Percentiles rank a stretch among this genome's conserved stretches.
Evolutionary conservation across 2,888 invertebrate species (phyloP).

Genomic region (Leucoptera coffeella): DNA sequence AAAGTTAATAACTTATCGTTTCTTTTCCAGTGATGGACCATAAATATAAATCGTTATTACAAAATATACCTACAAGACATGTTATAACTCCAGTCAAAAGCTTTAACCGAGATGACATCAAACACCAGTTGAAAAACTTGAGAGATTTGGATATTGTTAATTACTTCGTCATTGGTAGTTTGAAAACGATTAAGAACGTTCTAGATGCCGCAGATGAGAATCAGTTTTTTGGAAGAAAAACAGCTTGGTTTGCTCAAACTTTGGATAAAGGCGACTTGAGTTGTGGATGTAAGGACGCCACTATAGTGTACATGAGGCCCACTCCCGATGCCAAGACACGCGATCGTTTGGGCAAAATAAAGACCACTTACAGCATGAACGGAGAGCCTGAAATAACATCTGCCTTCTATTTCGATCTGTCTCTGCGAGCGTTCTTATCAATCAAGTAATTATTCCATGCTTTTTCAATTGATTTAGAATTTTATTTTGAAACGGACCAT

Average conservation of each 20-base stretch:
- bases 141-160: slow-evolving; percentile 82
- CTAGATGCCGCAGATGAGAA: slow-evolving; percentile 66
- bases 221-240: slow-evolving; percentile 75
- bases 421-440: slow-evolving; percentile 64
- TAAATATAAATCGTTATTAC: slow-evolving; percentile 84
- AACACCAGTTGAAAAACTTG: slow-evolving; percentile 64
- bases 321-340: slow-evolving; percentile 61
- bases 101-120: slow-evolving; percentile 55
- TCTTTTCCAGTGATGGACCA: slow-evolving; percentile 76
- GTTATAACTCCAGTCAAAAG: slow-evolving; percentile 66
- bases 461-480: too few species aligned
- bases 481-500: too few species aligned
- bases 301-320: slow-evolving; percentile 70
- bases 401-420: slow-evolving; percentile 85
- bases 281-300: slow-evolving; percentile 72
- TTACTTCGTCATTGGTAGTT: slow-evolving; percentile 76
- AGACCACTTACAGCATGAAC: slow-evolving; percentile 66
- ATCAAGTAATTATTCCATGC: slow-evolving; percentile 60
- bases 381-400: slow-evolving; percentile 69
- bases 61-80: slow-evolving; percentile 86
- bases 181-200: slow-evolving; percentile 63
- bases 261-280: slow-evolving; percentile 68
- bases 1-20: too few species aligned
- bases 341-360: slow-evolving; percentile 63
- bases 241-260: slow-evolving; percentile 82